Evolutionary conservation across 1,140 invertebrate genomes (phyloP), one percentile per base, ranked within the genome.

Genomic region (Cotesia typhae): DNA sequence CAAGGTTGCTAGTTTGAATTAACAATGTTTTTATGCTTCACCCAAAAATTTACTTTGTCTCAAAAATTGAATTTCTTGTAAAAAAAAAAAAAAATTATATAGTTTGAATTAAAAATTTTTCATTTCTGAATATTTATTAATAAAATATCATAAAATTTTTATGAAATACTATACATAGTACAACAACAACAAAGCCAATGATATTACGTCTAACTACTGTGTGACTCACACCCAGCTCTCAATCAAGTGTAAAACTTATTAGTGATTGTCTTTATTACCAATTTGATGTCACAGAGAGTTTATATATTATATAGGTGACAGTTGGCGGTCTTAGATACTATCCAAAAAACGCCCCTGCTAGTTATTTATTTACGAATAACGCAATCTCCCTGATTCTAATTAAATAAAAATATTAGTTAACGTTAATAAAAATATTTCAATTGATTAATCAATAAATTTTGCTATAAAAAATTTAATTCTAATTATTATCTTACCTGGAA

Each of bases 211-310:
- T n/a, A 55, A 55, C n/a, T 28, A 65, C 52, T 59, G 70, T 67
- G 69, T 84, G 84, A 84, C 72, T 85, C 84, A 74, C 67, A 60
- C 7, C n/a, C 63, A 12, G 84, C 78, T 79, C 78, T 78, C 84
- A 83, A 86, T 86, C 83, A 80, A 85, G 84, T 47, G 77, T 78
- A 76, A 79, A 79, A 82, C 80, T 84, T 81, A 79, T 83, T 85
- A 84, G 75, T 79, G 76, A 83, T 85, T 82, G 83, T 83, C 80
- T 81, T 81, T 79, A 67, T 72, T 72, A 82, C 77, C 81, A 84
- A 84, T 85, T 84, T 81, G 77, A 38, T 67, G 52, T 59, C 64
- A 67, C 52, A 71, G n/a, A 5, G 70, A 41, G 52, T 38, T n/a
- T 63, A 65, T 17, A 35, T 64, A 55, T 72, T 77, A 85, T 83